Evolutionary conservation across 2,888 invertebrate species (phyloP).

Genomic region (Leucophora obtusa): DNA sequence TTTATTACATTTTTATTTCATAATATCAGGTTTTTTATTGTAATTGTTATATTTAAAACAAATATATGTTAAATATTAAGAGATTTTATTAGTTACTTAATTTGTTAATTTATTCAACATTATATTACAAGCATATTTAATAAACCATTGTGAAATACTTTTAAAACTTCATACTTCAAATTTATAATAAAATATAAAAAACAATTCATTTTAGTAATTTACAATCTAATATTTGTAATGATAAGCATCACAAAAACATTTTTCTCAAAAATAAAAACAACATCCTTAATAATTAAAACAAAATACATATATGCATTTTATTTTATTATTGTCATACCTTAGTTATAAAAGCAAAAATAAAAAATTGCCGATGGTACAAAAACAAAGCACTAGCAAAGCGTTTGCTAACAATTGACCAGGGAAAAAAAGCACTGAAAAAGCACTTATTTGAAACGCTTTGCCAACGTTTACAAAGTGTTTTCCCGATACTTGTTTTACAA

Average conservation of each 20-base stretch:
- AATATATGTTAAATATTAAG: constrained; percentile 50
- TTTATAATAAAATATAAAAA: constrained; percentile 11
- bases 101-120: constrained; percentile 58
- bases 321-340: neutral
- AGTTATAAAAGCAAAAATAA: no score
- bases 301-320: neutral
- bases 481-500: no score
- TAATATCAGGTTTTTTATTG: constrained; percentile 40
- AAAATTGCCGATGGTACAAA: no score
- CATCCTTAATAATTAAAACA: constrained; percentile 21
- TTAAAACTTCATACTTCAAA: constrained; percentile 29
- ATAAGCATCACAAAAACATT: constrained; percentile 44
- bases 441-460: no score
- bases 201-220: constrained; percentile 30
- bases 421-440: no score
- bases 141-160: constrained; percentile 1
- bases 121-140: constrained; percentile 18
- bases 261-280: constrained; percentile 50
- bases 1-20: constrained; percentile 17
- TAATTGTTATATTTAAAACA: constrained; percentile 51
- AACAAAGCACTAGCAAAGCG: no score
- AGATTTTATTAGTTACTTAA: constrained; percentile 62
- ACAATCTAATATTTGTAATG: constrained; percentile 37
- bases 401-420: no score
- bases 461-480: no score